phyloP scores from a whole-genome alignment of 1,140 invertebrate species.

The Drosophila mojavensis region DNA sequence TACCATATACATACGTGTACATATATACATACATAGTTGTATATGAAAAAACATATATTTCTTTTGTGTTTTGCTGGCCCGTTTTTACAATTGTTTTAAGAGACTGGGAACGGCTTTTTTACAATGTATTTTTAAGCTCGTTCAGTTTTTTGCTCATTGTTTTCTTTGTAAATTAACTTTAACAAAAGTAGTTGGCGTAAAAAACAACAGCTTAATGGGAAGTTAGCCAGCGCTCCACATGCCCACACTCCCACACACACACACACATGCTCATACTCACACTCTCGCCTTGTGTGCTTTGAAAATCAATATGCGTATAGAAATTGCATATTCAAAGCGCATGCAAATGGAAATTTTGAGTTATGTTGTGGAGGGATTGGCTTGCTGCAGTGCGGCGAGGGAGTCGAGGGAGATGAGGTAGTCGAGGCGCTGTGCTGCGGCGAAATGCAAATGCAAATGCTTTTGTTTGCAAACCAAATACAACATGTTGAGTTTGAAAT shows the following conservation, averaged over 20 bases:
- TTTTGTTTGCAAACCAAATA: too few species aligned
- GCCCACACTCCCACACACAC: background rate
- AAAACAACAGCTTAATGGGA: slow-evolving; percentile 35
- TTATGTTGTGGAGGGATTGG: slow-evolving; percentile 42
- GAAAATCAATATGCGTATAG: slow-evolving; percentile 68
- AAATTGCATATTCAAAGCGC: slow-evolving; percentile 76
- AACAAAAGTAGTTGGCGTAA: slow-evolving; percentile 59
- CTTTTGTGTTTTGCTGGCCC: slow-evolving; percentile 16
- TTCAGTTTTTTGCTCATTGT: slow-evolving; percentile 35
- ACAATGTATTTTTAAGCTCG: slow-evolving; percentile 71
- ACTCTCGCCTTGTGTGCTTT: background rate
- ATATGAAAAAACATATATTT: slow-evolving; percentile 10
- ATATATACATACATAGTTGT: background rate
- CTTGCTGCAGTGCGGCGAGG: background rate
- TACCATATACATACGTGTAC: background rate
- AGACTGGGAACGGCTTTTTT: slow-evolving; percentile 24
- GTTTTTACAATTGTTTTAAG: slow-evolving; percentile 50
- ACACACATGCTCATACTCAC: background rate
- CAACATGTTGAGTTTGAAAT: slow-evolving; percentile 42
- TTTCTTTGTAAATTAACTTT: slow-evolving; percentile 80
- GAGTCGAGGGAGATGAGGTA: background rate
- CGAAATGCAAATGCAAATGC: too few species aligned
- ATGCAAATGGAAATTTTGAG: slow-evolving; percentile 66
- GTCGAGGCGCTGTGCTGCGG: background rate
- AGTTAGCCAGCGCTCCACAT: slow-evolving; percentile 9